These are phyloP conservation scores for Sinocyclocheilus anophthalmus DNA, from an alignment of 2,113 vertebrate genomes.

Conservation along the genomic window DNA sequence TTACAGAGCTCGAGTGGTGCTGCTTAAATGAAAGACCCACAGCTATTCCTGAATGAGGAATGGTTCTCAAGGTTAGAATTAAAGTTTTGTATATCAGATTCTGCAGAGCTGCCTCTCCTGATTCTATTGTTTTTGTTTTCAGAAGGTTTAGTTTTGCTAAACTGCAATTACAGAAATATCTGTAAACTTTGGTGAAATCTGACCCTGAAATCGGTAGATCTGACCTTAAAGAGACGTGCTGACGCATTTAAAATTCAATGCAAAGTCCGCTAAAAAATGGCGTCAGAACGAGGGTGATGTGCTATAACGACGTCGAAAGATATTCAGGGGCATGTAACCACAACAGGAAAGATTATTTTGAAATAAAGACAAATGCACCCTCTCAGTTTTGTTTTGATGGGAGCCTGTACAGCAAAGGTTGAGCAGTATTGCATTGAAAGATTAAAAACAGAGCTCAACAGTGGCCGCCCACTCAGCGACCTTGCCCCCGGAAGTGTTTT, in stretches of 20 bases:
- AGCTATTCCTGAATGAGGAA: not conserved
- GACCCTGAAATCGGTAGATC: not conserved
- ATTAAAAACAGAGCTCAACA: slow-evolving; percentile 5
- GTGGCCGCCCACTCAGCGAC: not conserved
- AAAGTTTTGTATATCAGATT: not conserved
- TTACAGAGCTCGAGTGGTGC: not conserved
- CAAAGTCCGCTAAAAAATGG: not conserved
- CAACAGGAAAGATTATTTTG: not conserved
- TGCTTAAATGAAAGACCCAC: not conserved
- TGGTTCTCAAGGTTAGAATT: not conserved
- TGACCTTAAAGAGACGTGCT: not conserved
- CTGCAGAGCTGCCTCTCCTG: not conserved
- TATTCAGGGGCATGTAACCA: slow-evolving; percentile 1
- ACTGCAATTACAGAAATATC: slow-evolving; percentile 8
- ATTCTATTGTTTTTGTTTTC: slow-evolving; percentile 6
- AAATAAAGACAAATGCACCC: slow-evolving; percentile 7
- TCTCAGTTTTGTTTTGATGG: not conserved
- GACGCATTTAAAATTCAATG: slow-evolving; percentile 1
- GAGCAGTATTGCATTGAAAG: not conserved
- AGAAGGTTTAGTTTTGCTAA: not conserved
- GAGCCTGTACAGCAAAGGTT: not conserved
- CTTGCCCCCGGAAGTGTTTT: not conserved
- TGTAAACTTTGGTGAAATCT: slow-evolving; percentile 16
- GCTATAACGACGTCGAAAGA: not conserved
- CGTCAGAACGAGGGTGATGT: not conserved